Evolutionary conservation across 2,113 vertebrate species (phyloP), one percentile per base, ranked within the genome.

Genomic region (Aviceda subcristata): DNA sequence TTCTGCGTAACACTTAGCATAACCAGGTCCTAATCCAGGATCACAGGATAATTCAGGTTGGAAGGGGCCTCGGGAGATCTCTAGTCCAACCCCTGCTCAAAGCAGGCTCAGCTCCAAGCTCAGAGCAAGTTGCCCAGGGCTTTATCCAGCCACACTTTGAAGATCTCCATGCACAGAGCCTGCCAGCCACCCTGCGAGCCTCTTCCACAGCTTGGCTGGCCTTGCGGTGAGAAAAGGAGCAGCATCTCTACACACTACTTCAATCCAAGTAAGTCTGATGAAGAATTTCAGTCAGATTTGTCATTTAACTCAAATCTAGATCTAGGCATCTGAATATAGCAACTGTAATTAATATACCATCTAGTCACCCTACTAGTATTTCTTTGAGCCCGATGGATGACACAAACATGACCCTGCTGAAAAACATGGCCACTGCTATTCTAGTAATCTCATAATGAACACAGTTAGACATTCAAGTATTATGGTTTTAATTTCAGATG

Each of bases 191-290:
- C 8, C 43, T 24, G 9, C 0, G 1, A 89, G 29, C n/a, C 38
- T 53, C 51, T 38, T 60, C 66, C 56, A 59, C 27, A 20, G 46
- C 60, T 30, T 9, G 0, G 48, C 81, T 63, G 38, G 36, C 51
- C 66, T 56, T 3, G 0, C 0, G 0, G 20, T 12, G 18, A 87
- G 15, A 21, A 41, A 68, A 48, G 24, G 18, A 76, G 27, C 1
- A 0, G 30, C 19, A 76, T 62, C 50, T 53, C 93, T 72, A 71
- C 39, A 56, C 15, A 21, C 6, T 16, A 23, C n/a, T 59, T 41
- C 46, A 16, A 26, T 20, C 39, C 32, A 83, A 83, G 2, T 27
- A 56, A 78, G 7, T 2, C 27, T 36, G 48, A 60, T 14, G 32
- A 63, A 79, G 27, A 82, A 76, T 26, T 74, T 79, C 53, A 88